Conservation (phyloP, 2,888 invertebrate genomes). For the Anaspis maculata region DNA sequence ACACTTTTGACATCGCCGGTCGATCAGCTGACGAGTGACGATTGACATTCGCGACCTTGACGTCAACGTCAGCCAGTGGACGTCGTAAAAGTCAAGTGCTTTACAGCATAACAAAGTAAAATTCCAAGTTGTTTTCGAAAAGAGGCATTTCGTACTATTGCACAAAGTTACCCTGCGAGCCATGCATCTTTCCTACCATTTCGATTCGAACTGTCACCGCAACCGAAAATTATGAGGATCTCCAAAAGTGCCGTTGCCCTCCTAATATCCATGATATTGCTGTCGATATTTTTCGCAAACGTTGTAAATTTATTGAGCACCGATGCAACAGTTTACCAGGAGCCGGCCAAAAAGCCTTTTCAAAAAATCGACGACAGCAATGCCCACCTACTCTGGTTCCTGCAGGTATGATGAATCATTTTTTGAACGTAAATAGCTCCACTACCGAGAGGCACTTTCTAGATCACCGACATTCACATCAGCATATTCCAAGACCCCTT, state of each 20-base stretch:
- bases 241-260: conserved; percentile 54
- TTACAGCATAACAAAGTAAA: too few relatives aligned
- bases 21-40: too few relatives aligned
- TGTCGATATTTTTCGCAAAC: conserved; percentile 62
- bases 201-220: too few relatives aligned
- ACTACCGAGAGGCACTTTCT: too few relatives aligned
- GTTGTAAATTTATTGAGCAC: conserved; percentile 59
- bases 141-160: too few relatives aligned
- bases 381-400: conserved; percentile 64
- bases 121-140: too few relatives aligned
- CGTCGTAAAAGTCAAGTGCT: too few relatives aligned
- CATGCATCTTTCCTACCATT: too few relatives aligned
- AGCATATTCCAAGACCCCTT: conserved; percentile 72
- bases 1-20: too few relatives aligned
- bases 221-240: conserved; percentile 61
- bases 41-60: too few relatives aligned
- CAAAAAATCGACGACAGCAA: conserved; percentile 49
- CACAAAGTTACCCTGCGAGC: too few relatives aligned
- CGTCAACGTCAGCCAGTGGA: too few relatives aligned
- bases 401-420: conserved; percentile 51
- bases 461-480: conserved; percentile 86
- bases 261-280: conserved; percentile 52
- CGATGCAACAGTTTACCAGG: conserved; percentile 35
- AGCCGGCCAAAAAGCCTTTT: conserved; percentile 26
- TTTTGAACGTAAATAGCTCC: conserved; percentile 13